Evolutionary conservation across 2,888 invertebrate genomes (phyloP).

Genomic region (Acleris cristana): DNA sequence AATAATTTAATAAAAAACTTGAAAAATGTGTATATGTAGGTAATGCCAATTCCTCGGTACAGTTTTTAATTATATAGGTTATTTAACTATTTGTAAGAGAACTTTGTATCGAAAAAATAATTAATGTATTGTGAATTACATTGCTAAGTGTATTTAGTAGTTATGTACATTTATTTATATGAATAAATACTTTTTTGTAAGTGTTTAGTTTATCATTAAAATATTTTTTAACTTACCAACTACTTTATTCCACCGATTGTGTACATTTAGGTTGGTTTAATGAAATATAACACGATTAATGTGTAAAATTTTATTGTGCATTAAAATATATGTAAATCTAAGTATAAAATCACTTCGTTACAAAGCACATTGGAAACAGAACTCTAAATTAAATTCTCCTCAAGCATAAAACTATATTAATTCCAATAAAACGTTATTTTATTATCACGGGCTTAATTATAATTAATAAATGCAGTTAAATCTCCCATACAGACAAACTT

Average conservation of each 20-base stretch:
- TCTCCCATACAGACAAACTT: slow-evolving; percentile 53
- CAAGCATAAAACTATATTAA: slow-evolving; percentile 45
- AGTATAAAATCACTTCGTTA: slow-evolving; percentile 48
- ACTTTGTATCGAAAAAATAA: too few relatives aligned
- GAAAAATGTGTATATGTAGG: too few relatives aligned
- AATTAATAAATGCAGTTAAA: slow-evolving; percentile 70
- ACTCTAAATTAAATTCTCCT: slow-evolving; percentile 54
- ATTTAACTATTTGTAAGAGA: too few relatives aligned
- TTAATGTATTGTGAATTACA: too few relatives aligned
- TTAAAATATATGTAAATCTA: slow-evolving; percentile 54
- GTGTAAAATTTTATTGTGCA: slow-evolving; percentile 70
- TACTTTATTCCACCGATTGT: background rate
- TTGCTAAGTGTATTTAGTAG: too few relatives aligned
- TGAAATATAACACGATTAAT: slow-evolving; percentile 19
- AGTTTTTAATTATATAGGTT: too few relatives aligned
- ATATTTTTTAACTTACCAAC: too few relatives aligned
- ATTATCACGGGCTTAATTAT: slow-evolving; percentile 63
- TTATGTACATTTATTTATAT: too few relatives aligned
- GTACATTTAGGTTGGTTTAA: background rate
- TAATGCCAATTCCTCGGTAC: too few relatives aligned
- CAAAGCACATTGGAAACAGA: slow-evolving; percentile 53
- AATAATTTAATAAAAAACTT: too few relatives aligned
- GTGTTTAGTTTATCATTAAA: too few relatives aligned
- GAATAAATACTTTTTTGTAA: too few relatives aligned
- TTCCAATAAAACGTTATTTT: slow-evolving; percentile 46